Conservation (phyloP, 2,888 invertebrate genomes). For the Eupithecia subumbrata region DNA sequence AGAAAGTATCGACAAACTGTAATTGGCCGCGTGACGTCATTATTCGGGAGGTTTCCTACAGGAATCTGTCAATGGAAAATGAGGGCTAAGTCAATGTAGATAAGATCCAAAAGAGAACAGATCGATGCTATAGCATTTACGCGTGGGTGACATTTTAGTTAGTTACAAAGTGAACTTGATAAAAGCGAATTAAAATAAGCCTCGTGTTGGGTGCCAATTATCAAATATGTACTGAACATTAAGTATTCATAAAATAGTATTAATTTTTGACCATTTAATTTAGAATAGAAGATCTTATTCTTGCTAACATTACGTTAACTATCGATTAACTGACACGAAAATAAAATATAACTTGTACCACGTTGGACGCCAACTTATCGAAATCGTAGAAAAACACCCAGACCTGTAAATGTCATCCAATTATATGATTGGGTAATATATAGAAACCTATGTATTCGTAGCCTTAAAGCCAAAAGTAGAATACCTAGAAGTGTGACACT, state of each 20-base stretch:
- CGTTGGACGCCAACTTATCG: background rate
- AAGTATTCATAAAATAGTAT: background rate
- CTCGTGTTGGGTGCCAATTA: background rate
- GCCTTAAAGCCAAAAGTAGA: background rate
- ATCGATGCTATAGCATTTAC: background rate
- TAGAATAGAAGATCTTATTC: background rate
- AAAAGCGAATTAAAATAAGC: background rate
- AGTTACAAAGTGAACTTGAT: background rate
- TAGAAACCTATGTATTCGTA: background rate
- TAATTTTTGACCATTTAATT: background rate
- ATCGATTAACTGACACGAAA: background rate
- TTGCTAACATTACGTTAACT: background rate
- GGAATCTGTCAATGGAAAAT: background rate
- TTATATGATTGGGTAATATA: background rate
- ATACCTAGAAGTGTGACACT: background rate
- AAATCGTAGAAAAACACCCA: background rate
- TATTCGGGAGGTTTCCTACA: constrained; percentile 20
- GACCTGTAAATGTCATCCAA: background rate
- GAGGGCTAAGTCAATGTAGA: background rate
- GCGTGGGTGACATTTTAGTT: background rate
- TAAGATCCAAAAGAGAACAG: background rate
- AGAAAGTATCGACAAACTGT: constrained; percentile 39
- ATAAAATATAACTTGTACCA: background rate
- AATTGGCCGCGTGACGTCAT: constrained; percentile 40
- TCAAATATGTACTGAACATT: background rate